Evolutionary conservation across 2,797 vertebrate species (phyloP), one percentile per base, ranked within the genome.

Genomic region (Tympanoctomys barrerae): DNA sequence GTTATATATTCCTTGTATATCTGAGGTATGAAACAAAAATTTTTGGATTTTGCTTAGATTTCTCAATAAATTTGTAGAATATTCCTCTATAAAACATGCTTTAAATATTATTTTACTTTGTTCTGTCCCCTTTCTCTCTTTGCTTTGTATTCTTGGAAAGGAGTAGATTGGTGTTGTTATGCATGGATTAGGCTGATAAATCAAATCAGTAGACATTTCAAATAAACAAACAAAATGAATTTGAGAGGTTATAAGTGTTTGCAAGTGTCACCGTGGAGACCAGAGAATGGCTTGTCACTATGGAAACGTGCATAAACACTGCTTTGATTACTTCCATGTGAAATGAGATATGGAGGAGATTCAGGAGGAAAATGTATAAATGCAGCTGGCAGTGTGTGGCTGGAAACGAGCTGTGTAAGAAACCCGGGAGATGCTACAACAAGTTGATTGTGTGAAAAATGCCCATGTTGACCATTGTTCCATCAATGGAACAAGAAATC

Each of bases 141-240:
- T 95, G 57, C 59, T 94, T 96, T 94, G 95, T 82, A 95, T 94
- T 97, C 92, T 78, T 97, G 46, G 89, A 96, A 96, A 94, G 89
- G 80, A 80, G 28, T 91, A 92, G 28, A 80, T 89, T 79, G 90
- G 57, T 94, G 93, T 93, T 93, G 73, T 93, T 95, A 78, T 90
- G 42, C 33, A 86, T 94, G 85, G 82, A 26, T 94, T 90, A 94
- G 31, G 42, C 36, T 96, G 90, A 84, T 97, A 97, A 97, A 97
- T 97, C 92, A 97, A 95, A 96, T 97, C 93, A 96, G 95, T 85
- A 97, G 93, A 89, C 28, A 57, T 97, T 97, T 94, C 85, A 97
- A 96, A 93, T 97, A 98, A 97, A 98, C 81, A 95, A 95, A 92
- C 96, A 97, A 93, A 97, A 96, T 95, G 88, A 97, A 94, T 97